Base-by-base conservation (phyloP, 2,888 invertebrate genomes). In the Altica lythri region DNA sequence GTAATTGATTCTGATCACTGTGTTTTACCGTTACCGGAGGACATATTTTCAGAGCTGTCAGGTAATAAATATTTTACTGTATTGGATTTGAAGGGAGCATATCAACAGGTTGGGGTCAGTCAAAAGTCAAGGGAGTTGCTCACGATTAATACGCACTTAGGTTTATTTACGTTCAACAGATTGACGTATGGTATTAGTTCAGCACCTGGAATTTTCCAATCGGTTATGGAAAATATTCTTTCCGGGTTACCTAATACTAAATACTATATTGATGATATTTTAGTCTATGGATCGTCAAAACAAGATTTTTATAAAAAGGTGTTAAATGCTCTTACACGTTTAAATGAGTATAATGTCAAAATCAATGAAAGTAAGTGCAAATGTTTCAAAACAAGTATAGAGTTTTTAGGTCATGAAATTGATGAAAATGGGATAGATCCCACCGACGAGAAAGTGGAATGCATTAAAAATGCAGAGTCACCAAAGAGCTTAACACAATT, bases 21-120 rank as follows among this genome's bases (percentile, higher is more conserved):
- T 43, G 67, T 67, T 8, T 60, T 72, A 46, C 71, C 70, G 1
- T 46, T 56, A 44, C 58, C 63, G 10, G 68, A 69, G 16, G 68
- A 71, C 35, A 62, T 72, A 38, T 68, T 69, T 56, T 60, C 66
- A 3, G 54, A 56, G 5, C 46, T 72, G 19, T 51, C 47, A 34
- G 62, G 61, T 18, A 64, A 63, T 17, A 56, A 58, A 44, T 52
- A 57, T 30, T 70, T 64, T 51, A 52, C 61, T 27, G 51, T 60
- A 4, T 19, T 68, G 18, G 65, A 68, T 62, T 57, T 67, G 10
- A 54, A 53, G 35, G 59, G 62, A n/a, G 68, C 67, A 4, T 69
- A 65, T 59, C 57, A 60, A 35, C 68, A 70, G 48, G 34, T 69
- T 13, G 46, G 56, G 46, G 37, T 65, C n/a, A 52, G 52, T 40